Evolutionary conservation across 1,140 invertebrate genomes (phyloP), one percentile per base, ranked within the genome.

Genomic region (Pararge aegeria): DNA sequence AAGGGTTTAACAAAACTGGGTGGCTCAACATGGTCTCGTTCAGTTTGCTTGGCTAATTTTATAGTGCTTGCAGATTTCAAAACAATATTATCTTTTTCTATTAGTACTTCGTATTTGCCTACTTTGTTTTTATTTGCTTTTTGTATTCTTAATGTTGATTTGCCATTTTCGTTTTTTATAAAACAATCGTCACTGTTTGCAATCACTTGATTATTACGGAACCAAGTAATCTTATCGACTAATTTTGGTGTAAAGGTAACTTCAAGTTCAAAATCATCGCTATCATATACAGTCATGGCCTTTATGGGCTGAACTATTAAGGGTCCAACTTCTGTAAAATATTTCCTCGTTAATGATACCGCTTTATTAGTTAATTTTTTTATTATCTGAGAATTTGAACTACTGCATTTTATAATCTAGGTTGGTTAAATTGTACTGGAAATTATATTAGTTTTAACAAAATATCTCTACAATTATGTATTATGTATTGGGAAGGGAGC

Each of bases 71-170:
- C 94, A 30, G 95, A 94, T 75, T 95, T 93, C 0, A 94, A 94
- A 82, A 97, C 94, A 20, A 95, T 94, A 46, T 91, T 93, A 71
- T 92, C 89, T 86, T 96, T 96, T 69, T 93, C 92, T 27, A 95
- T 93, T 20, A 94, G 87, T 2, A 97, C 93, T 90, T 97, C 96
- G 83, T 97, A 97, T 82, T 96, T 96, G 27, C 96, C 97, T 59
- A 91, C 91, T 75, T 95, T 94, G 67, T 94, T 94, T 71, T 95
- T 95, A 18, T 92, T 93, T 64, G 93, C 89, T 61, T 95, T 93
- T 9, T 92, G 87, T 58, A 97, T 93, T 68, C 83, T 92, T 2
- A 98, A 89, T 55, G 88, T 93, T 12, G 94, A 95, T 73, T 84
- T 94, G 61, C 90, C 93, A 40, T 94, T 92, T 40, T 93, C 91